phyloP scores from a whole-genome alignment of 2,113 vertebrate genomes.

The Calonectris borealis region DNA sequence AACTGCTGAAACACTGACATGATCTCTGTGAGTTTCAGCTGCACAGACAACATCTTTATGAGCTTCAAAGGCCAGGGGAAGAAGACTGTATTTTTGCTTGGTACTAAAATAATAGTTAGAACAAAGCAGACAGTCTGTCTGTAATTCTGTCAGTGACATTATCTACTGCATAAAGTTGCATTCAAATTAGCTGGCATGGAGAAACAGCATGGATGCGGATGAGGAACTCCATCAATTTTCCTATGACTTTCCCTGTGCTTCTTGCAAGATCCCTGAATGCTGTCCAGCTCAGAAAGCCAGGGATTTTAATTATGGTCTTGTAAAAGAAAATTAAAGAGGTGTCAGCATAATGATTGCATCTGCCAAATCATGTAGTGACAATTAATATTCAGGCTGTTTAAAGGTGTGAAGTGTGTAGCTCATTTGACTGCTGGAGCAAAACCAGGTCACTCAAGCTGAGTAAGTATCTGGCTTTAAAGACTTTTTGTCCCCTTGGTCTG shows the following conservation, averaged over 20 bases:
- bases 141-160: not conserved
- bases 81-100: not conserved
- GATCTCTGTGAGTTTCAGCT: not conserved
- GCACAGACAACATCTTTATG: not conserved
- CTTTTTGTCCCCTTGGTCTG: not conserved
- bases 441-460: not conserved
- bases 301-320: not conserved
- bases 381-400: not conserved
- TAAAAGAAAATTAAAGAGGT: slow-evolving; percentile 4
- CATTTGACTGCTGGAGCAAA: not conserved
- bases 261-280: not conserved
- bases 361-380: not conserved
- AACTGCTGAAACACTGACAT: not conserved
- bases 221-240: not conserved
- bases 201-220: not conserved
- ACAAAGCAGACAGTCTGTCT: not conserved
- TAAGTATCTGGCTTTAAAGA: not conserved
- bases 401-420: not conserved
- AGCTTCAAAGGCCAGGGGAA: not conserved
- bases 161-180: not conserved
- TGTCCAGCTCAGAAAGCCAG: not conserved
- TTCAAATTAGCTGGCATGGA: slow-evolving; percentile 36
- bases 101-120: not conserved
- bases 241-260: not conserved
- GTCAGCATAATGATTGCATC: not conserved